Base-by-base conservation (phyloP, 2,888 invertebrate species). In the Ophion costatus region DNA sequence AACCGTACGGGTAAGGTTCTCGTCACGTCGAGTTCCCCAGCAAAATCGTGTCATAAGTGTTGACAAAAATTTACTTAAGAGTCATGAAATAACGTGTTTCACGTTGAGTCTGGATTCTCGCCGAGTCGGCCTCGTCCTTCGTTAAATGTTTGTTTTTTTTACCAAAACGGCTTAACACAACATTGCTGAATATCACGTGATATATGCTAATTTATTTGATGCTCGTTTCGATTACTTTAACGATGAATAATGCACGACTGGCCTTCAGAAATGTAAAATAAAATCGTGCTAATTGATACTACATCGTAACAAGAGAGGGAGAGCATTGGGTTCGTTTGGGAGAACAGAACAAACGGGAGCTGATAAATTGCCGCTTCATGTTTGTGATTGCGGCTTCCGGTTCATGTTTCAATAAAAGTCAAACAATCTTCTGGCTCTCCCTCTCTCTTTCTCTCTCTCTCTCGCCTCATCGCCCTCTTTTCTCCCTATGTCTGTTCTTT, bases 1-100 rank as follows among this genome's bases (percentile, higher is more conserved):
- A 85, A 66, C 74, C 24, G 63, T 74, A 76, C 70, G 71, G 51
- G 77, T 80, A 82, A 59, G 20, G 64, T 20, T 33, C 57, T 69
- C 38, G 33, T 73, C 79, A 78, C 67, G 67, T 69, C 57, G 42
- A 69, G 66, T 33, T 67, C 71, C n/a, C 71, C 56, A 24, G 56
- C 42, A 38, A 67, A 45, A 71, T 85, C 74, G 56, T 63, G 57
- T 76, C 59, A 79, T 57, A 57, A 57, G 33, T 29, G 20, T 76
- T 61, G 45, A 56, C 22, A 42, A 80, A 59, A 24, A 42, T 57
- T 33, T 73, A 17, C 73, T 73, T 22, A 56, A 9, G 24, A 79
- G 57, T 67, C 57, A 57, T 67, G 20, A 29, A 45, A 59, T 42
- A 67, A 59, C 59, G 59, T 67, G n/a, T 57, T 59, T 71, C 56